These are phyloP conservation scores for Caerostris extrusa DNA, from an alignment of 1,140 invertebrate species.

Conservation along the genomic window DNA sequence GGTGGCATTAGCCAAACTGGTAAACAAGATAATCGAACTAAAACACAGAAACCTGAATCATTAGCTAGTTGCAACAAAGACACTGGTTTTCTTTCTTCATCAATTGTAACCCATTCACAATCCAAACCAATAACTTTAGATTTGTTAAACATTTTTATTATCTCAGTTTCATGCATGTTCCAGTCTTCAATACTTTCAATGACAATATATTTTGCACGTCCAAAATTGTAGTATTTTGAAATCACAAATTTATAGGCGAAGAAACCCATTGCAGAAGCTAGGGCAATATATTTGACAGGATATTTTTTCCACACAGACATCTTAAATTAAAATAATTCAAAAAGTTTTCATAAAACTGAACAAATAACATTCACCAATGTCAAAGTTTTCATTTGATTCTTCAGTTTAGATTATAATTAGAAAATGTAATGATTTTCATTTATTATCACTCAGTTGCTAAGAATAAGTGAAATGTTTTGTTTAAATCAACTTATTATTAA, in stretches of 20 bases:
- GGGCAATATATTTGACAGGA: neutral
- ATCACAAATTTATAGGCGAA: neutral
- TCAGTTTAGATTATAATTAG: too few relatives aligned
- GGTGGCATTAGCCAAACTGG: conserved; percentile 83
- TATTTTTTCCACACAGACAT: neutral
- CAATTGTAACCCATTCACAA: conserved; percentile 87
- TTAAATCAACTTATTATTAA: too few relatives aligned
- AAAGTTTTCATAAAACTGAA: too few relatives aligned
- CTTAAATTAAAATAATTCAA: neutral
- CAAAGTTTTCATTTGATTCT: too few relatives aligned
- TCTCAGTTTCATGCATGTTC: conserved; percentile 44
- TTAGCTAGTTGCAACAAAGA: conserved; percentile 86
- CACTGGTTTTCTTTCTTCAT: conserved; percentile 82
- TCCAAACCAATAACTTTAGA: conserved; percentile 85
- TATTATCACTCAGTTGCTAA: too few relatives aligned
- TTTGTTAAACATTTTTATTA: neutral
- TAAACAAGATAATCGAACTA: conserved; percentile 85
- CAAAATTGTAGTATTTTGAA: neutral
- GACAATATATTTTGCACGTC: neutral
- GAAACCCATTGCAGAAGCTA: neutral
- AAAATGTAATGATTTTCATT: too few relatives aligned
- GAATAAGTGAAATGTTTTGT: too few relatives aligned
- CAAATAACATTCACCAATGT: too few relatives aligned
- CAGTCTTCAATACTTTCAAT: conserved; percentile 61
- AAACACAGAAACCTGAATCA: conserved; percentile 84